These are phyloP conservation scores for Potorous gilbertii DNA, from an alignment of 2,797 vertebrate genomes.

Conservation along the genomic window DNA sequence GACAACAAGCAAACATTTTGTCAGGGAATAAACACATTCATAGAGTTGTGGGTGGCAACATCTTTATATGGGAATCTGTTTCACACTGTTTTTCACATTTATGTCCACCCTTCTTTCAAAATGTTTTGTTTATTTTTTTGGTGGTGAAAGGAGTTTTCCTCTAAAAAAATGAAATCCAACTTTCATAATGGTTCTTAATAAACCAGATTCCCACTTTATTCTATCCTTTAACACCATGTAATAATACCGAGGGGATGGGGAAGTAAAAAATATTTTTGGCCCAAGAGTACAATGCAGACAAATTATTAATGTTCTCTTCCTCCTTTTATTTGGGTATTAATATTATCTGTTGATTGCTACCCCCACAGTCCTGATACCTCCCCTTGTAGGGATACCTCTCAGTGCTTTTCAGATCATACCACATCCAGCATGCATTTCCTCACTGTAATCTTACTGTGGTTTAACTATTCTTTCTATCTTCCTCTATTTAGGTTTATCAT, in stretches of 20 bases:
- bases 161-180: background rate
- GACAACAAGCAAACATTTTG: constrained; percentile 10
- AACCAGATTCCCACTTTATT: background rate
- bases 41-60: constrained; percentile 6
- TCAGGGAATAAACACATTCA: constrained; percentile 10
- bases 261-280: background rate
- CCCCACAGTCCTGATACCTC: background rate
- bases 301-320: background rate
- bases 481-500: background rate
- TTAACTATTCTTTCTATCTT: background rate
- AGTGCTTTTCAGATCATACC: background rate
- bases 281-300: background rate
- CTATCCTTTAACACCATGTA: background rate
- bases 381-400: background rate
- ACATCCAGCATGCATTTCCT: background rate
- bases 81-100: constrained; percentile 11
- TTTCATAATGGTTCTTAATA: background rate
- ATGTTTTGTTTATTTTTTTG: constrained; percentile 11
- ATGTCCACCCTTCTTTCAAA: constrained; percentile 10
- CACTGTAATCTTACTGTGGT: background rate
- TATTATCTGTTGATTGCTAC: background rate
- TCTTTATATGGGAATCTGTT: constrained; percentile 11
- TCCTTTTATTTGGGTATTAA: background rate
- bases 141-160: constrained; percentile 10
- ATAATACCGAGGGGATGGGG: background rate